Percentiles rank a stretch among this genome's conserved stretches.
phyloP scores from a whole-genome alignment of 2,113 vertebrate species.

The Thomomys bottae region DNA sequence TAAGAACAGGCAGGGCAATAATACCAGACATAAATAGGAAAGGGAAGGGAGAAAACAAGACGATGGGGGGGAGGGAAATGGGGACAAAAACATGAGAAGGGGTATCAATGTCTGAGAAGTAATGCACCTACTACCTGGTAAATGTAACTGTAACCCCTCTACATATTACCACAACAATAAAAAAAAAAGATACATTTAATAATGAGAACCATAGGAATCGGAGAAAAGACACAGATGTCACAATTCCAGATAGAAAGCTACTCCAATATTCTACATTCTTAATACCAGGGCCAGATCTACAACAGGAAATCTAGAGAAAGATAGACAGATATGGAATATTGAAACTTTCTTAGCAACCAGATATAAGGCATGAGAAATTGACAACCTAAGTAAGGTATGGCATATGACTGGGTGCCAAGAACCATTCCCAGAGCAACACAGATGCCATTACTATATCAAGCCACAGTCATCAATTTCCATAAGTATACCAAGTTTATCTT shows the following conservation, averaged over 20 bases:
- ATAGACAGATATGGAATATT: not conserved
- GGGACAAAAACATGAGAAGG: too few relatives aligned
- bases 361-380: too few relatives aligned
- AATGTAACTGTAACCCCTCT: too few relatives aligned
- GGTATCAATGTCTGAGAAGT: too few relatives aligned
- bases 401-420: not conserved
- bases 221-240: not conserved
- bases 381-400: too few relatives aligned
- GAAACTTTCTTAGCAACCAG: too few relatives aligned
- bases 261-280: not conserved
- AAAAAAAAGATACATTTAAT: not conserved
- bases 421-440: not conserved
- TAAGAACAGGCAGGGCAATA: not conserved
- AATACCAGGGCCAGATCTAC: not conserved
- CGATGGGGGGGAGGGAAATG: too few relatives aligned
- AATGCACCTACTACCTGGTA: too few relatives aligned
- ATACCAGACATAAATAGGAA: too few relatives aligned
- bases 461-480: not conserved
- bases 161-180: too few relatives aligned
- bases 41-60: too few relatives aligned
- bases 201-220: not conserved
- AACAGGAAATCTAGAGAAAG: not conserved
- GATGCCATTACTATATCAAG: not conserved
- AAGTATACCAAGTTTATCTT: not conserved
- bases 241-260: not conserved